Base-by-base conservation (phyloP, 1,140 invertebrate genomes). In the Drosophila pallidifrons region DNA sequence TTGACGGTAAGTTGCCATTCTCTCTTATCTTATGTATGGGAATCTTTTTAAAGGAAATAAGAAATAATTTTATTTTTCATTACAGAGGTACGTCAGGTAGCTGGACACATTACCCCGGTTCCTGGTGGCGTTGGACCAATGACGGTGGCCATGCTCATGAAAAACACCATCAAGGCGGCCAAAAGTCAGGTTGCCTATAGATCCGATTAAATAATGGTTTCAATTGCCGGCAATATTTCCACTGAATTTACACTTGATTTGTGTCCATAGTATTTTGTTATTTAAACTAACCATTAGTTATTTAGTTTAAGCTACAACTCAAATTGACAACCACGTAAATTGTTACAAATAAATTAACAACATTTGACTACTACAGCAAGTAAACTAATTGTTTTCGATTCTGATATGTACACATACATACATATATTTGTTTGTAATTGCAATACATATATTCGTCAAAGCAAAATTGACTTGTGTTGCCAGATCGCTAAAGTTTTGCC, bases 61-160 rank as follows among this genome's bases (percentile, higher is more conserved):
- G 20, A 25, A 3, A 4, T 25, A 25, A 25, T 25, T 25, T 20
- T 60, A 3, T 52, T 74, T 90, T n/a, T 51, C 45, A 71, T 94
- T 25, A 5, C 94, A 97, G 95, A 94, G 86, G 96, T 97, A 0
- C 95, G 94, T 61, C 93, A 96, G 92, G 93, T 97, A 6, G 97
- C 96, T 7, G 96, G 96, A n/a, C 93, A 95, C 32, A 96, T 98
- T 32, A 97, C 97, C 1, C 97, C 97, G 6, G 97, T 98, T 1
- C 97, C 97, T 5, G 97, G 97, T 10, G 97, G 97, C 10, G 97
- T 98, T 20, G 97, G 97, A 0, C 97, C 97, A 1, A 97, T 98
- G 96, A 98, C 97, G 4, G 97, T 98, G 0, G 95, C 96, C 1
- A 98, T 98, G 96, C 92, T 98, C 6, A 97, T 98, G 96, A 95